These are phyloP conservation scores for Leptinotarsa texana DNA, from an alignment of 1,140 invertebrate genomes.

Conservation along the genomic window DNA sequence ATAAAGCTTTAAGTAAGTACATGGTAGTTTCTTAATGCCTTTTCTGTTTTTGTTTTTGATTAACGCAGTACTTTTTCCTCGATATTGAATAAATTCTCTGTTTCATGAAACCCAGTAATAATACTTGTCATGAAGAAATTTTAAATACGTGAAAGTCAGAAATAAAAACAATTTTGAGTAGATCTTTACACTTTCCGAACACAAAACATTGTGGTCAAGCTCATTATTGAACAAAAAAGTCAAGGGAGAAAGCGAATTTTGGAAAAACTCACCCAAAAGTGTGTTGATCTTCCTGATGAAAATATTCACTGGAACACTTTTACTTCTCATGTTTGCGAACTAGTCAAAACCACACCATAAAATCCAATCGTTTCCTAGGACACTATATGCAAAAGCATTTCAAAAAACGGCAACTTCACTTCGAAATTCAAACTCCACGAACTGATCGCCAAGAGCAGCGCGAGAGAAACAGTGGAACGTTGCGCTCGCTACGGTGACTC, in stretches of 20 bases:
- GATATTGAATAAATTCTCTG: too few relatives aligned
- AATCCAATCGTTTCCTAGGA: neutral
- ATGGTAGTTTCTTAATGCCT: too few relatives aligned
- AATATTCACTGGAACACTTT: conserved; percentile 43
- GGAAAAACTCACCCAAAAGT: conserved; percentile 33
- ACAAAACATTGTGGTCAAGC: too few relatives aligned
- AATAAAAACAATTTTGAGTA: neutral
- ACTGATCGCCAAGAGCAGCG: neutral
- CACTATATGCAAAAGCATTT: neutral
- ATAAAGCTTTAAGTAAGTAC: too few relatives aligned
- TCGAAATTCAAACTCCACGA: neutral
- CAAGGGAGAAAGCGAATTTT: neutral
- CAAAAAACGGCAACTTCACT: neutral
- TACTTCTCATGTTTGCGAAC: conserved; percentile 38
- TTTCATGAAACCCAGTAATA: neutral
- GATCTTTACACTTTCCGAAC: too few relatives aligned
- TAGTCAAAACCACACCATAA: neutral
- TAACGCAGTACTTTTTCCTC: too few relatives aligned
- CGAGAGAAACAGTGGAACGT: neutral
- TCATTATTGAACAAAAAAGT: too few relatives aligned
- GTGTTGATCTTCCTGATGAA: conserved; percentile 43
- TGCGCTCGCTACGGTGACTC: conserved; percentile 14
- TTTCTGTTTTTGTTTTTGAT: too few relatives aligned
- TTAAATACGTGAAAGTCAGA: neutral
- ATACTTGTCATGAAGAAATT: neutral